Conservation (phyloP, 2,113 vertebrate species). For the Antechinus stuartii region DNA sequence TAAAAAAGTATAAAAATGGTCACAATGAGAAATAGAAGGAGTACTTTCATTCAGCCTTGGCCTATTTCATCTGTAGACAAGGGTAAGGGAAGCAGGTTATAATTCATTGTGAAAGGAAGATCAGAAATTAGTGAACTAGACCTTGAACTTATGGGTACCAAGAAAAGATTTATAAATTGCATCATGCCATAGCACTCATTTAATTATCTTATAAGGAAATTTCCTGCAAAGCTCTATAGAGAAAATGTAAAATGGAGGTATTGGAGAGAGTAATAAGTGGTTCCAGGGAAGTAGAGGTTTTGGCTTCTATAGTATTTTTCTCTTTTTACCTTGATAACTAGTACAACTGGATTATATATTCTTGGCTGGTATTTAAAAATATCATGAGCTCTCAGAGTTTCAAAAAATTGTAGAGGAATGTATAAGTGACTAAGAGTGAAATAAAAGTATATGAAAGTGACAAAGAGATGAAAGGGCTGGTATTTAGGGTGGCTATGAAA, state of each 20-base stretch:
- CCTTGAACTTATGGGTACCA: too few relatives aligned
- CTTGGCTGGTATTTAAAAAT: too few relatives aligned
- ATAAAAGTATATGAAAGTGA: too few relatives aligned
- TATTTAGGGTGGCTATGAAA: too few relatives aligned
- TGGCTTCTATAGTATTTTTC: not conserved
- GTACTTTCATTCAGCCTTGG: not conserved
- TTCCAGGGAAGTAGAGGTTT: not conserved
- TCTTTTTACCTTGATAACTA: not conserved
- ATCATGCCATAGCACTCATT: not conserved
- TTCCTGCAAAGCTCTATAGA: too few relatives aligned
- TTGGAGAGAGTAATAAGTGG: not conserved
- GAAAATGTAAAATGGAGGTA: not conserved
- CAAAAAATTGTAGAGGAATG: too few relatives aligned
- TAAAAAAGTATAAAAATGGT: not conserved
- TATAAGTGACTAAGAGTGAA: too few relatives aligned
- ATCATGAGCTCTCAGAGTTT: not conserved
- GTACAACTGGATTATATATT: too few relatives aligned
- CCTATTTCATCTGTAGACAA: not conserved
- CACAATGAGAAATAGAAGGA: not conserved
- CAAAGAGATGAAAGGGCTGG: too few relatives aligned
- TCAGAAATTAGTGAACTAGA: not conserved
- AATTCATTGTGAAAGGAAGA: not conserved
- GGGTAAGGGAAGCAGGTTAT: not conserved
- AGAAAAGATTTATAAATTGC: not conserved
- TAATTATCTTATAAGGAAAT: not conserved